Evolutionary conservation across 2,797 vertebrate genomes (phyloP).

Genomic region (Poeciliopsis gracilis): DNA sequence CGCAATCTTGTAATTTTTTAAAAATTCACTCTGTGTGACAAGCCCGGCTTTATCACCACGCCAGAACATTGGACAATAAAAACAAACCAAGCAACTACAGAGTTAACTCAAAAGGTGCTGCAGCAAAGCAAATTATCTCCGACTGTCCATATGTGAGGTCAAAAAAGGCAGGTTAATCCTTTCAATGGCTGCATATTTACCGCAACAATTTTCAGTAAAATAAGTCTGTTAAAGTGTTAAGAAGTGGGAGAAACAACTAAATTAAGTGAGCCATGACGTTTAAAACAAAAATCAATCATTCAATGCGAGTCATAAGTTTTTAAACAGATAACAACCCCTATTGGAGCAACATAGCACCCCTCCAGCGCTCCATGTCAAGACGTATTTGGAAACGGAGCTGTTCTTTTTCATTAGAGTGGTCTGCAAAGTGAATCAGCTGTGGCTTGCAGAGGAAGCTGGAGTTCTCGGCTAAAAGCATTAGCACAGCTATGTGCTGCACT

Average conservation of each 20-base stretch:
- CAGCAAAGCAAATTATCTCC: not conserved
- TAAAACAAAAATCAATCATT: slow-evolving; percentile 56
- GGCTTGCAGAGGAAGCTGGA: slow-evolving; percentile 40
- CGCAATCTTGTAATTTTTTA: not conserved
- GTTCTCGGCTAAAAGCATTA: slow-evolving; percentile 46
- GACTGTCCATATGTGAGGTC: slow-evolving; percentile 5
- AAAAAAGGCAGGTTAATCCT: slow-evolving; percentile 6
- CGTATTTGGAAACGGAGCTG: slow-evolving; percentile 39
- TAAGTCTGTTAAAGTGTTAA: slow-evolving; percentile 32
- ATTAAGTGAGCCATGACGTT: slow-evolving; percentile 28
- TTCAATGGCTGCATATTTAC: slow-evolving; percentile 5
- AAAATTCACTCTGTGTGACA: not conserved
- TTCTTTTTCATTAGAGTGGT: slow-evolving; percentile 59
- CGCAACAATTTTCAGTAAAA: slow-evolving; percentile 23
- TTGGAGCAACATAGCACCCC: slow-evolving; percentile 25
- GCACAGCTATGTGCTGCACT: slow-evolving; percentile 18
- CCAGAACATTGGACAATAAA: slow-evolving; percentile 6
- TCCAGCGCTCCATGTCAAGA: slow-evolving; percentile 20
- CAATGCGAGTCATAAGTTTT: slow-evolving; percentile 44
- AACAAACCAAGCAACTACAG: slow-evolving; percentile 12
- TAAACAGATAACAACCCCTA: slow-evolving; percentile 52
- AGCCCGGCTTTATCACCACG: not conserved
- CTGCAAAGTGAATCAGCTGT: slow-evolving; percentile 65
- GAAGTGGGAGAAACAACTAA: slow-evolving; percentile 39
- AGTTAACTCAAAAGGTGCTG: slow-evolving; percentile 11